A percentile compares a stretch with the other conserved stretches of the same genome.
These are phyloP conservation scores for Nycticryphes semicollaris DNA, from an alignment of 2,113 vertebrate species.

Conservation along the genomic window DNA sequence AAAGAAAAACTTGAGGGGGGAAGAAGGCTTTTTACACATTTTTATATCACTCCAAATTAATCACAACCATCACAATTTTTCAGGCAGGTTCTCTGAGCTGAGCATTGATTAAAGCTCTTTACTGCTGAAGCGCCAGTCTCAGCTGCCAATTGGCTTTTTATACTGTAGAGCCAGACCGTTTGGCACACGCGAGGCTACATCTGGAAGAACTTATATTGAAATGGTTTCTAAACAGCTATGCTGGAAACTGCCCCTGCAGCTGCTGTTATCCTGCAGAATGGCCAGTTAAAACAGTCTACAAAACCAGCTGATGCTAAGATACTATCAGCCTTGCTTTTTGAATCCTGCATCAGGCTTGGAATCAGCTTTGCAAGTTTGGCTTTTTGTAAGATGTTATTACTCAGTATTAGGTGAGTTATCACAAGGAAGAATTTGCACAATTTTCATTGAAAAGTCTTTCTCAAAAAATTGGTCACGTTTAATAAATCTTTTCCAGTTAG, in stretches of 20 bases:
- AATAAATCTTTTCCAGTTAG: not conserved
- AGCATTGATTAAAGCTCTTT: not conserved
- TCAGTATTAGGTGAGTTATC: not conserved
- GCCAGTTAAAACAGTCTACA: not conserved
- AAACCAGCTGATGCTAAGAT: not conserved
- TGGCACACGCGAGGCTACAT: not conserved
- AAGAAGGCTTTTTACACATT: not conserved
- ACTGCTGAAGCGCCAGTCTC: not conserved
- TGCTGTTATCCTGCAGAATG: not conserved
- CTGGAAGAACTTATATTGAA: constrained; percentile 33
- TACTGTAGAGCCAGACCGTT: not conserved
- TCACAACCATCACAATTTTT: not conserved
- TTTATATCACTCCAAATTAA: not conserved
- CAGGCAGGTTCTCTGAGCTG: constrained; percentile 8
- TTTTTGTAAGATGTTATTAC: not conserved
- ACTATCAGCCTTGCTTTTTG: not conserved
- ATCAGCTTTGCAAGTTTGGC: not conserved
- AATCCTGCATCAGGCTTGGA: not conserved
- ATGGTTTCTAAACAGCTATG: not conserved
- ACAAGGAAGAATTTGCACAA: not conserved
- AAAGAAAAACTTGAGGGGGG: not conserved
- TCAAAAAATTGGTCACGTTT: not conserved
- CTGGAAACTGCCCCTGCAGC: not conserved
- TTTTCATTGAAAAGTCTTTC: not conserved
- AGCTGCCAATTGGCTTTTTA: not conserved